Base-by-base conservation (phyloP, 2,888 invertebrate genomes). In the Cryptocephalus primarius region DNA sequence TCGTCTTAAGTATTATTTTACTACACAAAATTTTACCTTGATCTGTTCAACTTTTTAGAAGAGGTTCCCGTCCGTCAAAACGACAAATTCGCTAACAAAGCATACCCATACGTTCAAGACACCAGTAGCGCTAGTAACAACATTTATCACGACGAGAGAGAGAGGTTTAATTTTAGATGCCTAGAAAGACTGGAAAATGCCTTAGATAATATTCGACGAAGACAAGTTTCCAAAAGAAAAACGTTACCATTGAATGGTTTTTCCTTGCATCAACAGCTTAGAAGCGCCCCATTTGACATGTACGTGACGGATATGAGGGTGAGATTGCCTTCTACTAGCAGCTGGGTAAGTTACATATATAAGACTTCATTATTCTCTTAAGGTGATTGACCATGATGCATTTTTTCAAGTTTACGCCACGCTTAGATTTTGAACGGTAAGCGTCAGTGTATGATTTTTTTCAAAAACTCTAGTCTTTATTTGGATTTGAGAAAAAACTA, bases 281-380 rank as follows among this genome's bases (percentile, higher is more conserved):
- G 81, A 38, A 72, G 75, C 43, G 79, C 76, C 8, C 80, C 82
- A 1, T 74, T 78, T 42, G 81, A 82, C 57, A 82, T 83, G 81
- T 80, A 81, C 60, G 80, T 83, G 40, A 82, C 81, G 0, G 75
- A 80, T 53, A 80, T 83, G 80, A 69, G 78, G 38, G 83, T 85
- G 1, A 74, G 82, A 6, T 71, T 85, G 12, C 84, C 85, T 1
- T 75, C 79, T 44, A 77, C 80, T 50, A 72, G 73, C 61, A 72
- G 75, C 62, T 84, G 84, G 83, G 83, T 84, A 10, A 57, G 57
- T 44, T 42, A 31, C 9, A 42, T 11, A 8, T 22, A 22, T 22
- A 22, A 22, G 2, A 22, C 22, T 3, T n/a, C 12, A 42, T 6
- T 14, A n/a, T 42, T 42, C 32, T 14, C 12, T 41, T 9, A n/a